Conservation (phyloP, 2,888 invertebrate genomes). For the Apotomis betuletana region DNA sequence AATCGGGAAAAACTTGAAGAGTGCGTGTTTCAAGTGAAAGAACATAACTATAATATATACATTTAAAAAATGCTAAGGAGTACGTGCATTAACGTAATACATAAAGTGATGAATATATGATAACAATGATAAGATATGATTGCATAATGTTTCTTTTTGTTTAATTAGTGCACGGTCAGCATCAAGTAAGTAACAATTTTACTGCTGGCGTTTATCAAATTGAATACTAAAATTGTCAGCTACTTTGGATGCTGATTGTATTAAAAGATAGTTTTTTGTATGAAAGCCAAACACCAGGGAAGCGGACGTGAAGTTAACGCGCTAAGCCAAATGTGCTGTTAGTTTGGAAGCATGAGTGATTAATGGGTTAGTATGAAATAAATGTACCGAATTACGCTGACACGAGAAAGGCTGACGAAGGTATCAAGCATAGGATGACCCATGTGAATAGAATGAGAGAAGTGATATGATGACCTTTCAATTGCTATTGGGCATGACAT, state of each 20-base stretch:
- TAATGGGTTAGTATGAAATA: not conserved
- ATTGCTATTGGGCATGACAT: conserved; percentile 33
- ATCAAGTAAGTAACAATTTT: too few relatives aligned
- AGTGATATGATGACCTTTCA: conserved; percentile 20
- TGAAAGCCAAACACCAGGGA: conserved; percentile 26
- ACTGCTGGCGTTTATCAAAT: too few relatives aligned
- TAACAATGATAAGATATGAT: conserved; percentile 1
- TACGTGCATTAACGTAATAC: conserved; percentile 53
- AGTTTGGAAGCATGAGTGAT: conserved; percentile 33
- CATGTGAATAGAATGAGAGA: conserved; percentile 23
- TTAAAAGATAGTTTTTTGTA: conserved; percentile 1
- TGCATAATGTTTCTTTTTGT: not conserved
- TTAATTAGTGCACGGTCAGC: not conserved
- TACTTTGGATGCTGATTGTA: not conserved
- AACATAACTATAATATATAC: too few relatives aligned
- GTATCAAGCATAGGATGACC: conserved; percentile 18
- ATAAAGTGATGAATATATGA: conserved; percentile 37
- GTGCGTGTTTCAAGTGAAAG: too few relatives aligned
- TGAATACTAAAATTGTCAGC: too few relatives aligned
- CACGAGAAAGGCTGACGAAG: conserved; percentile 17
- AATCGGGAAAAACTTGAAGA: too few relatives aligned
- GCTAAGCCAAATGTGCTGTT: conserved; percentile 27
- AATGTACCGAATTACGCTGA: conserved; percentile 8
- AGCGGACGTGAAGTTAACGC: conserved; percentile 23
- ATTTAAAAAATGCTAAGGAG: conserved; percentile 45